Base-by-base conservation (phyloP, 2,797 vertebrate genomes). In the Nothura maculosa region DNA sequence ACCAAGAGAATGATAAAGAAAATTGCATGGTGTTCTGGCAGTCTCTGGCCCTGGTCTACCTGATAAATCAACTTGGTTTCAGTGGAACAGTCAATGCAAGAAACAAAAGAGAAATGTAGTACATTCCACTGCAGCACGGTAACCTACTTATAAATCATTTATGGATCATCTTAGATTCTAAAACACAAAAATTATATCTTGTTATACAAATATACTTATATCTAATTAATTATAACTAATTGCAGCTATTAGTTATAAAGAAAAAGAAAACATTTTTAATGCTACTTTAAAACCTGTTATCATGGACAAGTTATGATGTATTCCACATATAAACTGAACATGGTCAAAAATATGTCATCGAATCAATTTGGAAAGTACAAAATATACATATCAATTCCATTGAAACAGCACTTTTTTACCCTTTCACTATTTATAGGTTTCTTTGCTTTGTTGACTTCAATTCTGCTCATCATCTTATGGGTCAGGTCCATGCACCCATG, bases 391-490 rank as follows among this genome's bases (percentile, higher is more conserved):
- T 10, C 16, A 48, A 19, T 52, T 34, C 43, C 58, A n/a, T 9
- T 12, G 40, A 80, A 76, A 63, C 4, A 57, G 10, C 17, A 4
- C n/a, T 84, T 90, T 81, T 90, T 11, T 24, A 62, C 6, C 8
- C 17, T 64, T 91, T 69, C 66, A 50, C 32, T 28, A 3, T 36
- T 19, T 24, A 47, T 1, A 30, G 34, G 50, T 40, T 85, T 70
- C 17, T 54, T 85, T 66, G n/a, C 30, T 42, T 81, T 61, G 57
- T 45, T 34, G 54, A 11, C n/a, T 72, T 64, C 62, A 24, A 0
- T 3, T 7, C 55, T 38, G 45, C 55, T 9, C 5, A 43, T 12
- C 0, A 1, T 21, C 17, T 27, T n/a, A 17, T 1, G 24, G 38
- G 87, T 42, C 85, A 68, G 38, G 72, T 20, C 52, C 1, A 0